Conservation (phyloP, 2,113 vertebrate genomes). For the Chauna torquata region DNA sequence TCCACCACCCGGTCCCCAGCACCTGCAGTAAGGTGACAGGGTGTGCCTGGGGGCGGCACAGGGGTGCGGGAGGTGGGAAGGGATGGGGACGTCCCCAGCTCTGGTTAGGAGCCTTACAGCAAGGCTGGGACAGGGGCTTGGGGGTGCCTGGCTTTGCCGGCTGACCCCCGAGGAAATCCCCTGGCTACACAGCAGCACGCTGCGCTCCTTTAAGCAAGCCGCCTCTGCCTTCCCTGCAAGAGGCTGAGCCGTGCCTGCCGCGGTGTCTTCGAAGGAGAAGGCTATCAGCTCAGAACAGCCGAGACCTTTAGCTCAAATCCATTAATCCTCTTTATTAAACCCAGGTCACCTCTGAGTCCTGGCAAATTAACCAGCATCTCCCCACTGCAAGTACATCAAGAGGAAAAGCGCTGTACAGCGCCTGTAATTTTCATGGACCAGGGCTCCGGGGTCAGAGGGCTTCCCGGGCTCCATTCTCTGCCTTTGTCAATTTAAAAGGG, state of each 20-base stretch:
- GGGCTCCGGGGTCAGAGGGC: conserved; percentile 72
- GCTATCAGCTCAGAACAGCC: conserved; percentile 82
- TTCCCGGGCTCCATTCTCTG: conserved; percentile 66
- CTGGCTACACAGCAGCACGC: background rate
- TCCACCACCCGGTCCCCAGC: background rate
- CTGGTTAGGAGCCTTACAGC: background rate
- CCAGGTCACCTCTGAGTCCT: conserved; percentile 80
- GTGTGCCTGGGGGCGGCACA: background rate
- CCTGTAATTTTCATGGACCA: conserved; percentile 77
- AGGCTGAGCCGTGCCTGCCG: conserved; percentile 35
- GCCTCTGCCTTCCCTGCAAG: conserved; percentile 8
- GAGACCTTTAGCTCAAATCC: conserved; percentile 84
- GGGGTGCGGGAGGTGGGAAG: rapidly evolving
- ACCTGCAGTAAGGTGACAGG: too few species aligned
- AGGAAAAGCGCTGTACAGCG: conserved; percentile 36
- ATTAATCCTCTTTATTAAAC: conserved; percentile 88
- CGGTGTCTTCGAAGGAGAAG: conserved; percentile 73
- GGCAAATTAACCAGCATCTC: conserved; percentile 82
- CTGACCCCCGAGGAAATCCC: background rate
- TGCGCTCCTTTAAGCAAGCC: background rate
- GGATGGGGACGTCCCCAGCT: background rate
- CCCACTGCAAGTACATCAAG: conserved; percentile 77
- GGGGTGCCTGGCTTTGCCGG: background rate
- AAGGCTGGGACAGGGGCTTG: rapidly evolving
- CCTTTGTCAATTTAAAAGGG: conserved; percentile 79